Evolutionary conservation across 2,797 vertebrate genomes (phyloP), one percentile per base, ranked within the genome.

Genomic region (Pseudochaenichthys georgianus): DNA sequence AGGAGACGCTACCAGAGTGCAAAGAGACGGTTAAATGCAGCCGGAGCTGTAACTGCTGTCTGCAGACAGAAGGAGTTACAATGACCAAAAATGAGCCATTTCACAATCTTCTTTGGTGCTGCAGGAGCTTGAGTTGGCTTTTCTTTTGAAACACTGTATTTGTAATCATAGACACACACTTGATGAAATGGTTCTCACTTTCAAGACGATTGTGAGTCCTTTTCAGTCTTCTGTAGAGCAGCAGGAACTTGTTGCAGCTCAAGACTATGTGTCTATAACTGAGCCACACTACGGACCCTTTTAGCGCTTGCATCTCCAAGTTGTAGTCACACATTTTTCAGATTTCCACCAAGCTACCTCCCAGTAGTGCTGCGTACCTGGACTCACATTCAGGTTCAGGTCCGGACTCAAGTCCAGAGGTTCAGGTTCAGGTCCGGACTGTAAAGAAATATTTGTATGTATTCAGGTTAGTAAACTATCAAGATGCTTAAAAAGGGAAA

Each of bases 1-100:
- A 43, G 2, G 9, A 47, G 47, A 43, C 23, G 71, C 79, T 86
- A 85, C 82, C 78, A 86, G 52, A 52, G 28, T 10, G 72, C 51
- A 38, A 38, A 54, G 41, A 76, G 76, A 64, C 52, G 5, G 38
- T 75, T 64, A 10, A 64, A 19, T 41, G 64, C 58, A 5, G 66
- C 53, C 9, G 54, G 19, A 70, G 57, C 53, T 21, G 8, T 68
- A 71, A 63, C 66, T 51, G 61, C 42, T n/a, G 10, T 17, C 0
- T 52, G 64, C 23, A 61, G 43, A 46, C 19, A 19, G 8, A n/a
- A 50, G 21, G 34, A 8, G 34, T 38, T 9, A 16, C 3, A n/a
- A 12, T 47, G 13, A 53, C 28, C 34, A 50, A 2, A 57, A 7
- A 23, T 6, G 46, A 63, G 28, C 10, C 12, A 46, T 19, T 17